Base-by-base conservation (phyloP, 1,140 invertebrate species). In the Pentalonia nigronervosa region DNA sequence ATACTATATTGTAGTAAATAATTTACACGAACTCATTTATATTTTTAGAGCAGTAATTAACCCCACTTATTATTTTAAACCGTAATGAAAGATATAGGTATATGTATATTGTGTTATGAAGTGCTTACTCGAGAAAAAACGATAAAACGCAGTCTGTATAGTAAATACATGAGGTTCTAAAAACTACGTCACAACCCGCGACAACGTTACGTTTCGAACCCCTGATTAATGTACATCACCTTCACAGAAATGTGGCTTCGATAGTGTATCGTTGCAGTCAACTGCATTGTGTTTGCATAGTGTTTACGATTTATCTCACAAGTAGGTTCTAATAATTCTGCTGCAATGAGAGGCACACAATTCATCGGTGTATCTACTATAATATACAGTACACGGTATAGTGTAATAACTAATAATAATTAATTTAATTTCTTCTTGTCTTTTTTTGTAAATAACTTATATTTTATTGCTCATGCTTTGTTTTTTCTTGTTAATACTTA, bases 41-140 rank as follows among this genome's bases (percentile, higher is more conserved):
- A 87, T 89, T 89, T 89, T 41, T 89, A 89, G 36, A 53, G 34
- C 50, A 50, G 48, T 89, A 89, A 89, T 89, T 89, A 89, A 56
- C 48, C 50, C 48, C 34, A 53, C 88, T 89, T 53, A 56, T 34
- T 56, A 47, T 86, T 86, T 86, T 30, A 89, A 9, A 36, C 34
- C 36, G 21, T 21, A 89, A 89, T 53, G 87, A 9, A 56, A 34
- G 21, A 56, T 36, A 53, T 34, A 89, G 76, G 34, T 83, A 83
- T 83, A 7, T 41, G 3, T 84, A 41, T 23, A 83, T 20, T 34
- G 50, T 21, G 34, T 48, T 45, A 87, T 87, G 53, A 23, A 53
- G 21, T 34, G 30, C n/a, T 41, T 89, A 89, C 48, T 89, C 21
- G 48, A 53, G 23, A 4, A 89, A 89, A 89, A 89, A 48, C 48